Evolutionary conservation across 2,113 vertebrate genomes (phyloP), one percentile per base, ranked within the genome.

Genomic region (Mellivora capensis): DNA sequence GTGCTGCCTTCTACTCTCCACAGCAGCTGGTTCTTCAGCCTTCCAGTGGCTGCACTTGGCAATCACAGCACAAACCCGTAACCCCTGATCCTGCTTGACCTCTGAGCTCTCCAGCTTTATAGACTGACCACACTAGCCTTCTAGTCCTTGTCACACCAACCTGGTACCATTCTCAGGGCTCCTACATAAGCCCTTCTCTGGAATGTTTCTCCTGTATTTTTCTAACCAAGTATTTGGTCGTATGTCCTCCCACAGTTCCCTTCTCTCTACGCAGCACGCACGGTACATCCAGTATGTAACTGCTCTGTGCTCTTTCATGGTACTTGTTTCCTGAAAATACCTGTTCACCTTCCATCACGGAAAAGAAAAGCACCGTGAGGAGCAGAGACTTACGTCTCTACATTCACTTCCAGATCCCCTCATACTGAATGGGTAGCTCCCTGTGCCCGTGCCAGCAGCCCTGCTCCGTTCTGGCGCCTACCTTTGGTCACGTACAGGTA

Each of bases 401-500:
- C 15, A 2, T 42, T 52, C 20, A 5, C 11, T 44, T 79, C 14
- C 29, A 0, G 27, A 11, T 31, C 18, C n/a, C 14, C 8, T 59
- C 6, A 1, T 9, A 15, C 0, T 17, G 18, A 62, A 2, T 31
- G 42, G n/a, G 29, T 39, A 27, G 11, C 29, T 4, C 25, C 13
- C 25, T 27, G 34, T 44, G 76, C 71, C 6, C 1, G 37, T 23
- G 39, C 27, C 44, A 54, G 7, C 15, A 25, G 1, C 39, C 0
- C 49, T 10, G 3, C 15, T 13, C 8, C 47, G 14, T 29, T 11
- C 10, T 9, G 4, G 25, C 82, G 87, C 98, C 82, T 98, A 99
- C 99, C 99, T 98, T 99, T 99, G 67, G 99, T 99, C 97, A 99
- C 71, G 0, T 99, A 99, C 97, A 99, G 99, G 98, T 99, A 99